Conservation (phyloP, 2,113 vertebrate genomes). For the Eurypyga helias region DNA sequence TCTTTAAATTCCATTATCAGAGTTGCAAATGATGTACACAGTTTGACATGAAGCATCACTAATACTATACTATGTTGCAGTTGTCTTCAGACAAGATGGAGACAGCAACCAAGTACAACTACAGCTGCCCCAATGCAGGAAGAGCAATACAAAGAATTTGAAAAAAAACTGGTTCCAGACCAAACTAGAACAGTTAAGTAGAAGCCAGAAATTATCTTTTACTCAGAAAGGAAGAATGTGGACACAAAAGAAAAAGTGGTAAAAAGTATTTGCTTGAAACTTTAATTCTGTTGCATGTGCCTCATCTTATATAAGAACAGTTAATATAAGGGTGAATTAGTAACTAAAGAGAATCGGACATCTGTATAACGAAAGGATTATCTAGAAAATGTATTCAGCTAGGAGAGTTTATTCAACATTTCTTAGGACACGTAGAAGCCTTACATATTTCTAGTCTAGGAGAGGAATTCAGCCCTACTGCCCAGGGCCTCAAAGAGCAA, state of each 20-base stretch:
- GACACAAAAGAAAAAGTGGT: background rate
- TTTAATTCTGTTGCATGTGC: background rate
- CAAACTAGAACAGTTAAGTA: background rate
- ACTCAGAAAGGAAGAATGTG: background rate
- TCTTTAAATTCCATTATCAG: background rate
- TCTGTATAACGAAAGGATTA: background rate
- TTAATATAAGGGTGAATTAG: background rate
- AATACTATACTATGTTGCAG: background rate
- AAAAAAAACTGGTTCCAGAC: background rate
- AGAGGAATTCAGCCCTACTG: background rate
- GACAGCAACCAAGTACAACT: background rate
- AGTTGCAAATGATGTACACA: background rate
- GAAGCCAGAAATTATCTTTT: rapidly evolving
- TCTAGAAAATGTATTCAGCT: background rate
- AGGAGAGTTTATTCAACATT: background rate
- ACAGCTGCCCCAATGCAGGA: background rate
- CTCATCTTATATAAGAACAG: background rate
- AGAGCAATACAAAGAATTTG: background rate
- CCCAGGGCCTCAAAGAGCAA: background rate
- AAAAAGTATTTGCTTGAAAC: background rate
- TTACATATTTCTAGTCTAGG: background rate
- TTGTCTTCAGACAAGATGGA: background rate
- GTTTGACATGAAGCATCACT: background rate
- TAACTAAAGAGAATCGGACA: background rate
- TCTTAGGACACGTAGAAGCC: background rate